Evolutionary conservation across 2,888 invertebrate genomes (phyloP), one percentile per base, ranked within the genome.

Genomic region (Drosophila nr. fundita): DNA sequence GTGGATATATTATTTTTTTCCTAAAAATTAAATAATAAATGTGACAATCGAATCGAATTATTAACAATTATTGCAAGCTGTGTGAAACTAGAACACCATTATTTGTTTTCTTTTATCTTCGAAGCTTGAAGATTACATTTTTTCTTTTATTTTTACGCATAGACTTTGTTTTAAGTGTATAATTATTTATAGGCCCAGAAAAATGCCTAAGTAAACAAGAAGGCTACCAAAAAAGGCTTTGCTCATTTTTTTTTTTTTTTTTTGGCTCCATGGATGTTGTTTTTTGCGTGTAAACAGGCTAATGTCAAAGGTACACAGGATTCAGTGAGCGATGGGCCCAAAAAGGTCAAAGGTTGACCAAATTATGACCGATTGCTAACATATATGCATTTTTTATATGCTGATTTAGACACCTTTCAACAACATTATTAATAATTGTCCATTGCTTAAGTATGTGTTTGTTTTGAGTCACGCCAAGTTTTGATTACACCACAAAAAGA

Each of bases 261-360:
- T 45, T 65, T 38, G 36, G 34, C 62, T 66, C 54, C 48, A n/a
- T 55, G 60, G 52, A 29, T 38, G 30, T 42, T 55, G 42, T 53
- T 53, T 53, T 68, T 53, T 83, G 83, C 66, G 57, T 79, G 48
- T 45, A 67, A 58, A 53, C 54, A 74, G 73, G 73, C 69, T 82
- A 85, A 90, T 88, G 73, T 65, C 72, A 80, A 71, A 65, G 68
- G 66, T 57, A 65, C 36, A 68, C 38, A 70, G 21, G 29, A 57
- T 11, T 2, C 36, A 18, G 21, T 21, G 48, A 8, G 11, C 8
- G 30, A 52, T 40, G 8, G 30, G 29, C 32, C 21, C 38, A 54
- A 55, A 72, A 78, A 82, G 83, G 90, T 78, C 64, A 72, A 49
- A 67, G 71, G 76, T 75, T 74, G 40, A n/a, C 15, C 30, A 18